A percentile compares a stretch with the other conserved stretches of the same genome.
Evolutionary conservation across 1,140 invertebrate species (phyloP).

Genomic region (Ceratitis capitata): DNA sequence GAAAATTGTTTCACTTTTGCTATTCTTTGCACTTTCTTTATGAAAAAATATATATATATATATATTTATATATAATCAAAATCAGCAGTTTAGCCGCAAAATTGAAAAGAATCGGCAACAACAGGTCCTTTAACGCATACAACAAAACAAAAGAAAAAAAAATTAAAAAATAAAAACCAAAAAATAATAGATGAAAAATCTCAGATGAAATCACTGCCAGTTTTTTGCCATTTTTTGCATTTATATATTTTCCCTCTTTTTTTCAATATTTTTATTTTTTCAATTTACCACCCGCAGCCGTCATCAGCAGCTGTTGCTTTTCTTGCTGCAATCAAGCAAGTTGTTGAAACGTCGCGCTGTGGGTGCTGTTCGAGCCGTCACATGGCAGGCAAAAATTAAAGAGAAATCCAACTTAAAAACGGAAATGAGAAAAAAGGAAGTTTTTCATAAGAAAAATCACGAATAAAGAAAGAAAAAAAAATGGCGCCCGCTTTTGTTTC

Average conservation of each 20-base stretch:
- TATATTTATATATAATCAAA: too few relatives aligned
- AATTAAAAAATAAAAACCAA: too few relatives aligned
- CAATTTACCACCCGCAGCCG: slow-evolving; percentile 11
- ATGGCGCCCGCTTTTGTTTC: slow-evolving; percentile 27
- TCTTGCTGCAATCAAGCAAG: background rate
- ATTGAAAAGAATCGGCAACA: background rate
- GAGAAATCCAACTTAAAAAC: too few relatives aligned
- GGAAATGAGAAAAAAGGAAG: background rate
- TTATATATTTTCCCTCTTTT: background rate
- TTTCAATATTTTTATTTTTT: background rate
- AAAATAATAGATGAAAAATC: too few relatives aligned
- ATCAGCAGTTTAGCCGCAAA: background rate
- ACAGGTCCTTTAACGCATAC: too few relatives aligned
- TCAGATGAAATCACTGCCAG: background rate
- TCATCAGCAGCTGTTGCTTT: slow-evolving; percentile 27
- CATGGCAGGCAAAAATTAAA: too few relatives aligned
- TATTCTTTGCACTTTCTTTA: background rate
- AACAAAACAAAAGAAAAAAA: background rate
- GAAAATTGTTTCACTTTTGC: background rate
- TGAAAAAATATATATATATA: background rate
- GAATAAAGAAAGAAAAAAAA: background rate
- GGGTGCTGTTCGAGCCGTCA: background rate
- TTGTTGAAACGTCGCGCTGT: background rate
- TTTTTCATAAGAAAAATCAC: background rate
- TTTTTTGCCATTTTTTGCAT: background rate